phyloP scores from a whole-genome alignment of 2,888 invertebrate genomes.

The Boloria selene region DNA sequence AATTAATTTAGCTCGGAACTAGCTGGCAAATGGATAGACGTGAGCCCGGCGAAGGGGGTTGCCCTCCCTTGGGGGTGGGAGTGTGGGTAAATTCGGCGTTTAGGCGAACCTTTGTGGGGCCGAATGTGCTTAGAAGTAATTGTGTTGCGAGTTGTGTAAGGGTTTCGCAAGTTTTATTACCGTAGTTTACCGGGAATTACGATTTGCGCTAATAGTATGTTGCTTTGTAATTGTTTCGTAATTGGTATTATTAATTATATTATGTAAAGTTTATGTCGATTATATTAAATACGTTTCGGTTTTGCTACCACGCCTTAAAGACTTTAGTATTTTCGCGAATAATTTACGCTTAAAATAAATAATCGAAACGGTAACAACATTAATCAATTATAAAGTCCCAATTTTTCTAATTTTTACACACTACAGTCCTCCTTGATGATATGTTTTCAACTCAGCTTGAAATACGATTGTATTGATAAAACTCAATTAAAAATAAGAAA shows the following conservation, averaged over 20 bases:
- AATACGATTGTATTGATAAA: too few species aligned
- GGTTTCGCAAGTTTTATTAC: conserved; percentile 48
- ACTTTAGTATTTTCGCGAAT: too few species aligned
- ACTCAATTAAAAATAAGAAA: too few species aligned
- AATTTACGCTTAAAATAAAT: too few species aligned
- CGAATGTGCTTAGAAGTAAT: conserved; percentile 72
- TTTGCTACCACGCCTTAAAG: not conserved
- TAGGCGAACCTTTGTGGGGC: conserved; percentile 78
- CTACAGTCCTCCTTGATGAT: too few species aligned
- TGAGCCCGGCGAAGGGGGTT: conserved; percentile 65
- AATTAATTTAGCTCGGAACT: conserved; percentile 83
- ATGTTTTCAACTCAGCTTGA: too few species aligned
- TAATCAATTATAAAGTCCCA: too few species aligned
- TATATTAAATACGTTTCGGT: not conserved
- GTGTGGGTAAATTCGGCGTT: conserved; percentile 76
- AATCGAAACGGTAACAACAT: too few species aligned
- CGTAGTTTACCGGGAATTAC: conserved; percentile 56
- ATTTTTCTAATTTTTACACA: too few species aligned
- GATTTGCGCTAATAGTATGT: conserved; percentile 38
- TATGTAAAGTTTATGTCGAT: not conserved
- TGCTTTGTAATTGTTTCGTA: conserved; percentile 17
- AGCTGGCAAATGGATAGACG: conserved; percentile 83
- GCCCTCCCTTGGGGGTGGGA: conserved; percentile 46
- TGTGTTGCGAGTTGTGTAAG: conserved; percentile 59
- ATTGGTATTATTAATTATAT: conserved; percentile 7